Conservation (phyloP, 2,888 invertebrate genomes). For the Mayetiola destructor region DNA sequence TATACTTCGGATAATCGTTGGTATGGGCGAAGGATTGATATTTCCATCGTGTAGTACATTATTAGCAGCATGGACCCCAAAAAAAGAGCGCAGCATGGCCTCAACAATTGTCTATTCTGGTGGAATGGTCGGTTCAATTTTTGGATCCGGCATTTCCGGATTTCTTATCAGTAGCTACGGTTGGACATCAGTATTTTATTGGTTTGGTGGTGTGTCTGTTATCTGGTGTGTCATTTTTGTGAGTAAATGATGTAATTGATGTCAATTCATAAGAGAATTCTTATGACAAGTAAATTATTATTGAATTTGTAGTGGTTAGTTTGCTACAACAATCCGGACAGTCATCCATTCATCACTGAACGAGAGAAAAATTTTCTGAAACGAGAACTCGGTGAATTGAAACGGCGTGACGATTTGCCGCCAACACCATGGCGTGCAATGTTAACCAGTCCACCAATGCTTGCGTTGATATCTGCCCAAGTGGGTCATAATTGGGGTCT, state of each 20-base stretch:
- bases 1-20: conserved; percentile 58
- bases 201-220: conserved; percentile 60
- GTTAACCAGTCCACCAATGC: conserved; percentile 7
- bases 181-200: conserved; percentile 67
- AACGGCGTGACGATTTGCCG: conserved; percentile 35
- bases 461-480: conserved; percentile 33
- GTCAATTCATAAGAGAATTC: not conserved
- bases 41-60: conserved; percentile 53
- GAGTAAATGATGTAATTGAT: conserved; percentile 24
- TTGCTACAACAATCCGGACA: conserved; percentile 45
- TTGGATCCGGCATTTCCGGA: conserved; percentile 52
- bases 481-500: conserved; percentile 54
- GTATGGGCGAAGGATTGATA: conserved; percentile 72
- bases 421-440: conserved; percentile 21
- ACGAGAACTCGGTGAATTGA: conserved; percentile 39
- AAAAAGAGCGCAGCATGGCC: conserved; percentile 47
- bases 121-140: conserved; percentile 37
- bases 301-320: conserved; percentile 34
- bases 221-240: conserved; percentile 59
- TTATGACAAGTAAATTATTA: not conserved
- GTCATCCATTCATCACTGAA: conserved; percentile 51
- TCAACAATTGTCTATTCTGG: not conserved
- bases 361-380: conserved; percentile 46
- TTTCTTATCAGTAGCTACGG: conserved; percentile 49
- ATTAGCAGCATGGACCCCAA: conserved; percentile 67